phyloP scores from a whole-genome alignment of 1,140 invertebrate species.

The Charaxes varanes region DNA sequence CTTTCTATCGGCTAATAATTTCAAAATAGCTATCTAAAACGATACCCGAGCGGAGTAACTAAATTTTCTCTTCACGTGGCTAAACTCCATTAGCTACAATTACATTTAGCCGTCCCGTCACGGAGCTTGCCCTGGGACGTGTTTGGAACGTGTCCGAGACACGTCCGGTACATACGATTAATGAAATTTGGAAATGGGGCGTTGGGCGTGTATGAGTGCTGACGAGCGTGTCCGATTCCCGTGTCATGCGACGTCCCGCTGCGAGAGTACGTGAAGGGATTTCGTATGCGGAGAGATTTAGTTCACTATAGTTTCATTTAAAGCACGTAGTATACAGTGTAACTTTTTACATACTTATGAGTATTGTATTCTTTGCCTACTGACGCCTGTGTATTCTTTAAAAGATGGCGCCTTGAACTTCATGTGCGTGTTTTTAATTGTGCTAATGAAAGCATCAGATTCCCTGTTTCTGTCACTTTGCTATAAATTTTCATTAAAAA shows the following conservation, averaged over 20 bases:
- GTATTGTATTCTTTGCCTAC: too few relatives aligned
- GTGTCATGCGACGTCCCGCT: conserved; percentile 11
- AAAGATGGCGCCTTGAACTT: too few relatives aligned
- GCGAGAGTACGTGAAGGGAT: not conserved
- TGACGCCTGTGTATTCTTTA: too few relatives aligned
- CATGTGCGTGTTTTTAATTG: too few relatives aligned
- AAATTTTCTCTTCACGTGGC: conserved; percentile 7
- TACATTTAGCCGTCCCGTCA: conserved; percentile 18
- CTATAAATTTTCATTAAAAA: too few relatives aligned
- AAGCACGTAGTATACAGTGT: too few relatives aligned
- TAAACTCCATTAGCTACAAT: conserved; percentile 19
- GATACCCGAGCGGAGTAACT: conserved; percentile 5
- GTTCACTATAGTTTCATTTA: too few relatives aligned
- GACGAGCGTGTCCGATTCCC: conserved; percentile 9
- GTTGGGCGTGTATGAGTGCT: conserved; percentile 5
- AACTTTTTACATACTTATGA: too few relatives aligned
- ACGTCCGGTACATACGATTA: conserved; percentile 19
- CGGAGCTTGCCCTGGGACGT: conserved; percentile 11
- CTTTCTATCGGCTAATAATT: conserved; percentile 5
- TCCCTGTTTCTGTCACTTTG: too few relatives aligned
- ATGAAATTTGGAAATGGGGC: conserved; percentile 23
- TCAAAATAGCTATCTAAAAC: conserved; percentile 7
- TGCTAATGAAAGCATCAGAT: too few relatives aligned
- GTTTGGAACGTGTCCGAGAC: conserved; percentile 7
- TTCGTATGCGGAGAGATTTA: too few relatives aligned